phyloP scores from a whole-genome alignment of 1,140 invertebrate genomes.

The Lepidurus apus region DNA sequence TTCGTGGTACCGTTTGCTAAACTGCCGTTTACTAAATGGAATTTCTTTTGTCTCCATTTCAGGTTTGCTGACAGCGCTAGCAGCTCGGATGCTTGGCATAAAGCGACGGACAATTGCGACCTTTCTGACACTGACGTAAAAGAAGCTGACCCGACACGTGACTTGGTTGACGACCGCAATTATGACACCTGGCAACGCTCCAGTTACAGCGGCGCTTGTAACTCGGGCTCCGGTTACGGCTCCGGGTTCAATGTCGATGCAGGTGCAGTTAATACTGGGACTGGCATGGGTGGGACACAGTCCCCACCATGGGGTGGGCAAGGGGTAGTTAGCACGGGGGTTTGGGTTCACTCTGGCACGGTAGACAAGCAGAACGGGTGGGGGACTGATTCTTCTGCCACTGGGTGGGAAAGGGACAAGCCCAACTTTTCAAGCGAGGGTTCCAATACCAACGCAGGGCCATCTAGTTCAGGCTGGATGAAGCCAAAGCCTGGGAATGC shows the following conservation, averaged over 20 bases:
- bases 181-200: constrained; percentile 35
- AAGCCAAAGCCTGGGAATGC: neutral
- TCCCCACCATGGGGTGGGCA: neutral
- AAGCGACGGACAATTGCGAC: constrained; percentile 33
- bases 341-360: constrained; percentile 4
- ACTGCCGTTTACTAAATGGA: no score
- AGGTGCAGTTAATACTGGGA: constrained; percentile 9
- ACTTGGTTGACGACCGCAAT: constrained; percentile 31
- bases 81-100: constrained; percentile 27
- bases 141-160: constrained; percentile 26
- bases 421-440: neutral
- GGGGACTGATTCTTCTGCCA: neutral
- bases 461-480: neutral
- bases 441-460: neutral
- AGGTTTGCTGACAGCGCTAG: constrained; percentile 24
- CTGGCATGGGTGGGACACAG: constrained; percentile 6
- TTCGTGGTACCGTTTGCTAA: no score
- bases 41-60: neutral
- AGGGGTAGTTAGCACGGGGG: constrained; percentile 6
- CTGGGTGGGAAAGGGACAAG: neutral
- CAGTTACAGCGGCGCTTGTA: constrained; percentile 27
- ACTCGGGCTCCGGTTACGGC: neutral
- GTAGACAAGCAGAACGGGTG: constrained; percentile 1
- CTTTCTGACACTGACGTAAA: constrained; percentile 32
- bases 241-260: neutral